Conservation (phyloP, 2,113 vertebrate species). For the Dendrocopos noguchii region DNA sequence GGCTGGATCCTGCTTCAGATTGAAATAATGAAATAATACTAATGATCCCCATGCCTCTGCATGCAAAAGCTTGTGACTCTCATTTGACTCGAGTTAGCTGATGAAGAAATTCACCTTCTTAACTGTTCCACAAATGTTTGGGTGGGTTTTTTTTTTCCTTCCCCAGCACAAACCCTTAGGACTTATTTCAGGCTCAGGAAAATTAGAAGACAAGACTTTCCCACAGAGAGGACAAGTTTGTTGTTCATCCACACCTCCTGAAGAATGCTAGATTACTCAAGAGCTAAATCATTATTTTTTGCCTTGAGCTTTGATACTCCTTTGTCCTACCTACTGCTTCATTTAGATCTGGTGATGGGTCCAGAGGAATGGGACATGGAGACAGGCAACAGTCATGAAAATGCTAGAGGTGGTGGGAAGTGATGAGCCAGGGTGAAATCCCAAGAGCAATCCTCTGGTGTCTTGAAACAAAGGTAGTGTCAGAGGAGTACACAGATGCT, state of each 20-base stretch:
- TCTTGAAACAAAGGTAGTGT: neutral
- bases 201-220: neutral
- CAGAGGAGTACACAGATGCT: neutral
- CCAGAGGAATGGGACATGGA: neutral
- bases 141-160: neutral
- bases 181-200: neutral
- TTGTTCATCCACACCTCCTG: neutral
- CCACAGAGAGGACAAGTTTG: neutral
- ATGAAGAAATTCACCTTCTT: neutral
- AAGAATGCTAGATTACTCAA: neutral
- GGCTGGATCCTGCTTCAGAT: slow-evolving; percentile 22
- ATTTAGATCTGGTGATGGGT: neutral
- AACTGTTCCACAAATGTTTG: neutral
- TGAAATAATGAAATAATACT: neutral
- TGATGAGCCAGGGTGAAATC: neutral
- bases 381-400: neutral
- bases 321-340: neutral
- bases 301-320: neutral
- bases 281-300: neutral
- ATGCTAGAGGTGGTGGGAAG: neutral
- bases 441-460: neutral
- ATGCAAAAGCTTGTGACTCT: neutral
- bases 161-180: neutral
- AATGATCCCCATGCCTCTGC: neutral
- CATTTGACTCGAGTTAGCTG: neutral